Conservation (phyloP, 2,797 vertebrate species). For the Urophycis tenuis region DNA sequence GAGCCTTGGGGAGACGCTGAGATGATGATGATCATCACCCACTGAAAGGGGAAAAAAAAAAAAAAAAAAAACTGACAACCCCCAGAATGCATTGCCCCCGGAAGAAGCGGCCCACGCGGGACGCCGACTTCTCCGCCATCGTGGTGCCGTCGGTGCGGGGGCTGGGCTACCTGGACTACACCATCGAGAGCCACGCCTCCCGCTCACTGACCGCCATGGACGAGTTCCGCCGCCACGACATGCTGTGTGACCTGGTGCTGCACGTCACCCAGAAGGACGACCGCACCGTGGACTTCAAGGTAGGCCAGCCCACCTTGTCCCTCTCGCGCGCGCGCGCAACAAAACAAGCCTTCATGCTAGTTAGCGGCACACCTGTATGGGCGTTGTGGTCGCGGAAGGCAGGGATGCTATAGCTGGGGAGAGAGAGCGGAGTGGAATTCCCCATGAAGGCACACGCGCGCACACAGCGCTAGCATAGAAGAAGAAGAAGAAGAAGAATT, state of each 20-base stretch:
- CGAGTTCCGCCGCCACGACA: constrained; percentile 68
- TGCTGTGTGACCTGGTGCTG: constrained; percentile 75
- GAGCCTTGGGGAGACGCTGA: neutral
- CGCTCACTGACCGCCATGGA: constrained; percentile 69
- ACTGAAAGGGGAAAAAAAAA: constrained; percentile 16
- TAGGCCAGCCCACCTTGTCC: constrained; percentile 26
- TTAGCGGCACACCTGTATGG: too few species aligned
- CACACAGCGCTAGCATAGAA: too few species aligned
- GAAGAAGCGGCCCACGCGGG: constrained; percentile 61
- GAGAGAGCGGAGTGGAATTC: too few species aligned
- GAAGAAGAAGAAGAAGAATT: too few species aligned
- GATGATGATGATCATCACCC: neutral
- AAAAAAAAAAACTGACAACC: constrained; percentile 10
- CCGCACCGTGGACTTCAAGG: constrained; percentile 70
- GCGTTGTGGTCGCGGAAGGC: too few species aligned
- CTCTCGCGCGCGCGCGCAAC: too few species aligned
- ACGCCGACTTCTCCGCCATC: constrained; percentile 69
- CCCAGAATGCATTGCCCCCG: constrained; percentile 70
- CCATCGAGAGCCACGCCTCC: constrained; percentile 70
- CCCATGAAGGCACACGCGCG: too few species aligned
- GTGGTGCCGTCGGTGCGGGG: constrained; percentile 74
- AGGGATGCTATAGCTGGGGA: too few species aligned
- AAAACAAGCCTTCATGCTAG: too few species aligned
- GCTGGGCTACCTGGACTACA: constrained; percentile 76
- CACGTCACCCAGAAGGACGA: constrained; percentile 73